Base-by-base conservation (phyloP, 2,797 vertebrate species). In the Eleutherodactylus coqui region DNA sequence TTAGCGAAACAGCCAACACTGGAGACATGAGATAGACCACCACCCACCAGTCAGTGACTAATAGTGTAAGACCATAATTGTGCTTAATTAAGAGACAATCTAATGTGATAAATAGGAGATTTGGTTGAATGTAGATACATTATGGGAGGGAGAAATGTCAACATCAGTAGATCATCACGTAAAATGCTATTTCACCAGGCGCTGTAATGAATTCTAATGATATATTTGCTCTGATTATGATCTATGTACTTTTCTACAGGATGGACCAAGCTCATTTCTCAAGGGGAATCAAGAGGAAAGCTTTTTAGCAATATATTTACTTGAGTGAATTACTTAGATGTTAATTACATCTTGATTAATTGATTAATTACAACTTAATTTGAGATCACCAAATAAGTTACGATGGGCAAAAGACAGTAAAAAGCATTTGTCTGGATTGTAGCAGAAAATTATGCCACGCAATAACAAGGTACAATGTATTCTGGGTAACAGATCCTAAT, bases 351-450 rank as follows among this genome's bases (percentile, higher is more conserved):
- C 69, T 62, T 75, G 53, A 72, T 80, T 80, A 85, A 80, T 85
- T 85, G 78, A 81, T 85, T 85, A 81, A 85, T 85, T 85, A 85
- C 84, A 75, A n/a, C 67, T 73, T 85, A 51, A 80, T 85, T 80
- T 85, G 32, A 41, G 51, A 64, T 73, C 67, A 36, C 41, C 77
- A 80, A 85, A 58, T 64, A 73, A 9, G 36, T 85, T 34, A 60
- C 34, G 36, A 69, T 58, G 43, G 32, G 76, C 16, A 21, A 47
- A 60, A 27, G 64, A 41, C 41, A 4, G 47, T n/a, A 36, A 45
- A 81, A 82, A 53, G 27, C 38, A 45, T 21, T 6, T n/a, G 36
- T 73, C 32, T 76, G 19, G 45, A 51, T 19, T 51, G 13, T 7
- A 17, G 75, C 17, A 34, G 34, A 73, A 69, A 9, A 41, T 38